Conservation (phyloP, 2,113 vertebrate genomes). For the Alosa alosa region DNA sequence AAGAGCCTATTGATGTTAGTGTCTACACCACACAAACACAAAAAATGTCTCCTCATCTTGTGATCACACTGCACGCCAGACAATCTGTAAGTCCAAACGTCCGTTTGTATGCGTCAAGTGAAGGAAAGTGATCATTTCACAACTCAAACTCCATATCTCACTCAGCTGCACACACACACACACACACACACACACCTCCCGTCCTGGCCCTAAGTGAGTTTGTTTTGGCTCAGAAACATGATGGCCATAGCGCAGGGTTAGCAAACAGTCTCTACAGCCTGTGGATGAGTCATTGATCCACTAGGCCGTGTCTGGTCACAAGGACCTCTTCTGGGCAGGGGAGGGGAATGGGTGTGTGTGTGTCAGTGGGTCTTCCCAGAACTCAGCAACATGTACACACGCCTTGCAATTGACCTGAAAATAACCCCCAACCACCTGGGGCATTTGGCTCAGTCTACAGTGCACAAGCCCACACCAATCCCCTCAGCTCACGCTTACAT, state of each 20-base stretch:
- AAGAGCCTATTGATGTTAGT: background rate
- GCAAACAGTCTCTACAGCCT: constrained; percentile 60
- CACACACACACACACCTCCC: background rate
- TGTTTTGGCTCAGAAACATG: constrained; percentile 58
- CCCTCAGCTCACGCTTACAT: background rate
- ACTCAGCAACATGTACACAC: constrained; percentile 36
- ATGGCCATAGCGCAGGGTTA: constrained; percentile 59
- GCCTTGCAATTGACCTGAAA: constrained; percentile 24
- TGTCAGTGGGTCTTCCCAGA: background rate
- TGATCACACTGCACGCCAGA: no score
- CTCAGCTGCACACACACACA: background rate
- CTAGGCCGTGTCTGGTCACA: constrained; percentile 25
- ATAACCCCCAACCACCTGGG: constrained; percentile 19
- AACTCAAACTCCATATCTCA: background rate
- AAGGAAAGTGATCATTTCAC: no score
- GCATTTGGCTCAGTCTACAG: background rate
- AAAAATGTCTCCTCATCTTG: background rate
- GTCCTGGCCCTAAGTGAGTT: constrained; percentile 44
- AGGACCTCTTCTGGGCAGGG: constrained; percentile 30
- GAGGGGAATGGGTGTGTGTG: background rate
- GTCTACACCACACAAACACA: background rate
- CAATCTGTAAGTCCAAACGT: background rate
- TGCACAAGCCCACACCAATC: background rate
- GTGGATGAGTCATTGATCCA: constrained; percentile 56
- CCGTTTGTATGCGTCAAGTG: no score